Conservation (phyloP, 2,888 invertebrate species). For the Andrena hattorfiana region DNA sequence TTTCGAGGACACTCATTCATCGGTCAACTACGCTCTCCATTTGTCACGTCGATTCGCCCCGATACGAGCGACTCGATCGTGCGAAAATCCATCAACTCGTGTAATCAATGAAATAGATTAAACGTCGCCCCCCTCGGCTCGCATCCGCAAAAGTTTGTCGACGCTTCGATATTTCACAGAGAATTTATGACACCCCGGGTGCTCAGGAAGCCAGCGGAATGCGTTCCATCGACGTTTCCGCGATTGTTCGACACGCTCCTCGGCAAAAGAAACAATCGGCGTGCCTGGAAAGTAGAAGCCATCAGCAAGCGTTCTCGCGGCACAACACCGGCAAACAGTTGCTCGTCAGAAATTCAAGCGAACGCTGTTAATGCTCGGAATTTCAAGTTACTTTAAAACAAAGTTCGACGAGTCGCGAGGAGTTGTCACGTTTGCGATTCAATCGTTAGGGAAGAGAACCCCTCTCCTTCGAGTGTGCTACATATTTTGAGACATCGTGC, state of each 20-base stretch:
- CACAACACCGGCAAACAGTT: not conserved
- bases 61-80: not conserved
- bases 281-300: not conserved
- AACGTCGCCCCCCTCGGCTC: not conserved
- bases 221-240: not conserved
- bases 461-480: too few species aligned
- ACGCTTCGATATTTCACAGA: slow-evolving; percentile 16
- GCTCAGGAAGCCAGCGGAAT: not conserved
- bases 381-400: too few species aligned
- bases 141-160: slow-evolving; percentile 3
- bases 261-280: not conserved
- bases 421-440: too few species aligned
- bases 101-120: slow-evolving; percentile 18
- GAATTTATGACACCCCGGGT: slow-evolving; percentile 19
- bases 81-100: not conserved
- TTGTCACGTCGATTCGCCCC: not conserved
- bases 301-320: not conserved
- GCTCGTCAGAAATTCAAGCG: not conserved
- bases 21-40: not conserved
- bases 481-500: too few species aligned
- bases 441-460: too few species aligned
- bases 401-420: too few species aligned
- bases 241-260: not conserved
- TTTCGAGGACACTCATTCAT: slow-evolving; percentile 20
- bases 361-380: not conserved